These are phyloP conservation scores for Chitala chitala DNA, from an alignment of 2,113 vertebrate species.

Conservation along the genomic window DNA sequence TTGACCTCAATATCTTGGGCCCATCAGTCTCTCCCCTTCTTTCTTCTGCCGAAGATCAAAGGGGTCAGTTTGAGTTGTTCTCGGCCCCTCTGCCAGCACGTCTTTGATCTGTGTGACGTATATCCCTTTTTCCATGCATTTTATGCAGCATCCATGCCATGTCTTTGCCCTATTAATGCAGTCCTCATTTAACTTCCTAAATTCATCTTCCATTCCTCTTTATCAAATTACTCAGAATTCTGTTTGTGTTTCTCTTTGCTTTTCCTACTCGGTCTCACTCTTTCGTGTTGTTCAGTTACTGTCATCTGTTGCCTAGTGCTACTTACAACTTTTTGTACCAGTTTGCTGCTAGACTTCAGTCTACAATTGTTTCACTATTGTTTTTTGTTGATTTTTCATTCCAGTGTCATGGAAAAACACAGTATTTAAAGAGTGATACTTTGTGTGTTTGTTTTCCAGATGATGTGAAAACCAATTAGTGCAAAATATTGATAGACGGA, in stretches of 20 bases:
- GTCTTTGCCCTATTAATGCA: background rate
- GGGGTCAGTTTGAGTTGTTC: background rate
- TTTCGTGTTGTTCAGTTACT: background rate
- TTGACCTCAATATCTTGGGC: constrained; percentile 5
- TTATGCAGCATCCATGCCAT: background rate
- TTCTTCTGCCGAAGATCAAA: background rate
- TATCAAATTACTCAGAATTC: background rate
- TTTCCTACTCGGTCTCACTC: no score
- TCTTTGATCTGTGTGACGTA: background rate
- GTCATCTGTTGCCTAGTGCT: background rate
- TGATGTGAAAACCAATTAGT: no score
- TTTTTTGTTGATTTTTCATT: background rate
- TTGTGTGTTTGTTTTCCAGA: no score
- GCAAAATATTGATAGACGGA: no score
- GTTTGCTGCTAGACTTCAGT: background rate
- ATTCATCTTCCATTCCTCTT: no score
- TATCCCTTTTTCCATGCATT: background rate
- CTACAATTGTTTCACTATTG: background rate
- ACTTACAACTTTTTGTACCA: background rate
- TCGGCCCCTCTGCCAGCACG: background rate
- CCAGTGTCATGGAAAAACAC: background rate
- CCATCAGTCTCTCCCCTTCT: background rate
- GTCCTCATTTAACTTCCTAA: background rate
- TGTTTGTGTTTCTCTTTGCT: background rate
- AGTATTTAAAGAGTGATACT: no score